Percentiles rank a stretch among this genome's conserved stretches.
These are phyloP conservation scores for Alentia gelatinosa DNA, from an alignment of 2,888 invertebrate species.

Conservation along the genomic window DNA sequence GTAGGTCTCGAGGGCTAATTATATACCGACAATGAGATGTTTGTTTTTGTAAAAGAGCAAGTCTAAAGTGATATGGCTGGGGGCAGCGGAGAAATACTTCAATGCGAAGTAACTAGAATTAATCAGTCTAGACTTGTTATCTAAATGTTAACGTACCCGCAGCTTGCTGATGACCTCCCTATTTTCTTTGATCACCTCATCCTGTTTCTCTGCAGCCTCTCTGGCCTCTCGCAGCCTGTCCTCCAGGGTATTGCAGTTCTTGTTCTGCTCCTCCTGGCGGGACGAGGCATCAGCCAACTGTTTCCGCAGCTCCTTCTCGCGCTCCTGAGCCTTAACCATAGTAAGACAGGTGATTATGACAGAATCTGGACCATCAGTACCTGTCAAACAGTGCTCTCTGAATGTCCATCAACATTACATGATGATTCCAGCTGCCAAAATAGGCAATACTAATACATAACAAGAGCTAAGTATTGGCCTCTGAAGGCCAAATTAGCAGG, in stretches of 20 bases:
- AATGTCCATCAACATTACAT: background rate
- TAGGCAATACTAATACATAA: no score
- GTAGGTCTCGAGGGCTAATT: no score
- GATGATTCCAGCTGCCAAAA: background rate
- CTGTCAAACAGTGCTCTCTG: background rate
- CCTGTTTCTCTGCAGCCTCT: conserved; percentile 65
- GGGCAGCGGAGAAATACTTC: no score
- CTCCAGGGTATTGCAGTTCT: conserved; percentile 67
- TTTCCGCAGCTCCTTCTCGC: conserved; percentile 67
- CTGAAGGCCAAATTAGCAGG: no score
- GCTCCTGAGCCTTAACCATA: conserved; percentile 66
- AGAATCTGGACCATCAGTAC: background rate
- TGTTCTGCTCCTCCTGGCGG: conserved; percentile 67
- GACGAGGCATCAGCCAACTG: conserved; percentile 68
- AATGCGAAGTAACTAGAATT: no score
- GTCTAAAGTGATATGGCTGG: no score
- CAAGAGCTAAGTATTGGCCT: no score
- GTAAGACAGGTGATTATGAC: background rate
- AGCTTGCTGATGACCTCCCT: background rate
- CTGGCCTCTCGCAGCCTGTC: conserved; percentile 65
- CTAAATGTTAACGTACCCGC: background rate
- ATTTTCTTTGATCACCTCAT: conserved; percentile 60
- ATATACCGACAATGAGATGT: no score
- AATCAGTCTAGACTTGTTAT: background rate
- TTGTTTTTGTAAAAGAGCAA: no score